Conservation (phyloP, 2,888 invertebrate genomes). For the Seira ritae region DNA sequence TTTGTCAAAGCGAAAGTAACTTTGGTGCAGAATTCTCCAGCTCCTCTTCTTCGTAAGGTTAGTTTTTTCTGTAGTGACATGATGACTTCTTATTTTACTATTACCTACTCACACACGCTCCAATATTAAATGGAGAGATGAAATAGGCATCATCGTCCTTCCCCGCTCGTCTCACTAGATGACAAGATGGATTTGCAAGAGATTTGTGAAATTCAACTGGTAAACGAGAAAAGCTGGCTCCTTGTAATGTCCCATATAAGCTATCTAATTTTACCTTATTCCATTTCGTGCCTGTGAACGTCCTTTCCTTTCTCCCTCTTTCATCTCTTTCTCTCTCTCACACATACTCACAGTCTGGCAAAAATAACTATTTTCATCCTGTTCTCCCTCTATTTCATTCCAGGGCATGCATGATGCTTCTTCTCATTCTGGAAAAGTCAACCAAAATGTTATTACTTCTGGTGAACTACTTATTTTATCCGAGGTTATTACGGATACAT, state of each 20-base stretch:
- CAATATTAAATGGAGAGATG: background rate
- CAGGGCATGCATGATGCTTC: no score
- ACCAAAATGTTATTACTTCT: constrained; percentile 58
- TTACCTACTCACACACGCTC: background rate
- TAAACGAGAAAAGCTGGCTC: constrained; percentile 45
- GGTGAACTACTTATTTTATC: constrained; percentile 58
- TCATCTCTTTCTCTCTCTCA: background rate
- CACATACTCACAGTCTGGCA: background rate
- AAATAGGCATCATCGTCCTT: constrained; percentile 6
- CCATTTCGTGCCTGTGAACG: no score
- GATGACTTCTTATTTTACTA: constrained; percentile 1
- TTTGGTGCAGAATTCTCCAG: background rate
- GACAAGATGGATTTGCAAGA: constrained; percentile 63
- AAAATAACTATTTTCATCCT: constrained; percentile 25
- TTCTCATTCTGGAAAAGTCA: constrained; percentile 10
- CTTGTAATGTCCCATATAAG: constrained; percentile 42
- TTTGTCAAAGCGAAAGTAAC: no score
- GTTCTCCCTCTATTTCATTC: no score
- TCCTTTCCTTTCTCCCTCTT: background rate
- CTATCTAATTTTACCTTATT: constrained; percentile 50
- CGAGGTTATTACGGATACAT: constrained; percentile 33
- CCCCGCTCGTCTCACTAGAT: constrained; percentile 45
- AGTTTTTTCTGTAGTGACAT: background rate
- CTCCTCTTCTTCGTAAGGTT: no score
- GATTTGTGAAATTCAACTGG: constrained; percentile 61